Evolutionary conservation across 2,113 vertebrate genomes (phyloP), one percentile per base, ranked within the genome.

Genomic region (Lagenorhynchus albirostris): DNA sequence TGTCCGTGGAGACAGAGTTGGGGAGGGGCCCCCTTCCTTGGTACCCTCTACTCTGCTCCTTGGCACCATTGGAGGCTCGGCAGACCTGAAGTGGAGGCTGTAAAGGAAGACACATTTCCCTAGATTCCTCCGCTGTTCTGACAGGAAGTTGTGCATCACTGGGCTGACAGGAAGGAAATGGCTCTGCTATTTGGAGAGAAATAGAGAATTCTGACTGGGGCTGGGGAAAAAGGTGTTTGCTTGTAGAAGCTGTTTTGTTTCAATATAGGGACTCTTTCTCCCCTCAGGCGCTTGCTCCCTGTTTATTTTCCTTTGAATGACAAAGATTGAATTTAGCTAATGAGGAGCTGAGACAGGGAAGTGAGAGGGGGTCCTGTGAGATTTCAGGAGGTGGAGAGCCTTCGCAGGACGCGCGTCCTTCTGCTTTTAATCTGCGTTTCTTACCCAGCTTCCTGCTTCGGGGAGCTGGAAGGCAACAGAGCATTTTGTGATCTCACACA

Each of bases 71-170:
- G 11, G 79, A 76, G 83, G n/a, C 68, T 60, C 38, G 33, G 58
- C 20, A 8, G 53, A n/a, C 38, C 50, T 2, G 58, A 33, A 15
- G 60, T 8, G 17, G n/a, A 67, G 90, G 60, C 79, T 81, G 47
- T 81, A 74, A 82, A 55, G 95, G 91, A 92, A 85, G 88, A 94
- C 83, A 21, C 87, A n/a, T 53, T 73, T 86, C 91, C 79, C 60
- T 6, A 17, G 50, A 44, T 29, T 47, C 88, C 82, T 94, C 58
- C 20, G 88, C 76, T 62, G 65, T 65, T 77, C 73, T 41, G 38
- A 71, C 85, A 85, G 96, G 96, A 97, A 95, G 96, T 8, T 60
- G 91, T 95, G 95, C 76, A 84, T 96, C 97, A 81, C 47, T 20
- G 21, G 91, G 74, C 81, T 67, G 94, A 87, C 80, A 81, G 95